Evolutionary conservation across 2,888 invertebrate genomes (phyloP), one percentile per base, ranked within the genome.

Genomic region (Papilio gigon): DNA sequence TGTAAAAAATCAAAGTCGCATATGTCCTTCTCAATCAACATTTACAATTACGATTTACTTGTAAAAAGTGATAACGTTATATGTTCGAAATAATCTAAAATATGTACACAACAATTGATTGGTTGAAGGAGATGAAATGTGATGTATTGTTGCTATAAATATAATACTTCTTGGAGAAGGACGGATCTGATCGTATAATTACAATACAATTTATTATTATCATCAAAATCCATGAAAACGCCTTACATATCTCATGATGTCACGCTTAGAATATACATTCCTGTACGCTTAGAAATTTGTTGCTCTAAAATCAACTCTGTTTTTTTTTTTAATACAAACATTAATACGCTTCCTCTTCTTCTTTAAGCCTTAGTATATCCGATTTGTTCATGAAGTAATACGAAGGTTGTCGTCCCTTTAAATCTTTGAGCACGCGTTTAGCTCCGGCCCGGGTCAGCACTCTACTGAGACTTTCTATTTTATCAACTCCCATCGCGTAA

Each of bases 361-460:
- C 96, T 82, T 97, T 96, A 53, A 98, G 93, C 72, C 95, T 93
- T 71, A 96, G 88, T 78, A 98, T 97, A 75, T 98, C 98, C 0
- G 97, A 95, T 85, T 97, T 97, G 85, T 98, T 97, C 94, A 98
- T 96, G 83, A 97, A 98, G 87, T 98, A 98, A 87, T 97, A 98
- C 42, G 96, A 96, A 0, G 98, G 97, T 80, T 97, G 97, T 56
- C 97, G 94, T 68, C 97, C 97, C 89, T 96, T 97, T 80, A 98
- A 92, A 89, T 98, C 98, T 84, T 97, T 97, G 4, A 95, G 92
- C 0, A 96, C 95, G 70, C 97, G 93, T 82, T 95, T 96, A 47
- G 97, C 96, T 37, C 98, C 98, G 11, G 96, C 95, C 78, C 95
- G 94, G 65, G 97, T 96, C 33, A 98, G 92, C 64, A 97, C 94